Evolutionary conservation across 2,888 invertebrate species (phyloP), one percentile per base, ranked within the genome.

Genomic region (Acleris emargana): DNA sequence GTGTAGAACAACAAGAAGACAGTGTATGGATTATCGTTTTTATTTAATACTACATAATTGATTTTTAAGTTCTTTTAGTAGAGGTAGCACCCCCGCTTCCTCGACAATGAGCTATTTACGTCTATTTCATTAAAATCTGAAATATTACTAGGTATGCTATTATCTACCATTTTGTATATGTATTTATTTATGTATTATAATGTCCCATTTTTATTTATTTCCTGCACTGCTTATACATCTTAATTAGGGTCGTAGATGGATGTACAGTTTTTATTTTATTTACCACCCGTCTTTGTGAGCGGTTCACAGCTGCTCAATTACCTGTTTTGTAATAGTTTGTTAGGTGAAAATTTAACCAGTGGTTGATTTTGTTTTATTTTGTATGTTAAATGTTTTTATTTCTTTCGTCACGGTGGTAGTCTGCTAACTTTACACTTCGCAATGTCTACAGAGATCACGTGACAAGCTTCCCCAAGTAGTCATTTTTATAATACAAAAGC

Each of bases 131-230:
- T 32, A 32, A 58, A 84, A 88, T 89, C 88, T 88, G 88, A 89
- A 88, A 87, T 88, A 80, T 87, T 88, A 88, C 87, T 77, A 82
- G 84, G 86, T 88, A 87, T 89, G 87, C 87, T 87, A 74, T 86
- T 79, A 74, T 75, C 32, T 68, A 67, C 63, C 76, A 69, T 73
- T 64, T 70, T 68, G 62, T 73, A 70, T 71, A 71, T 76, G 68
- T 80, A 80, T 84, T 47, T 81, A 79, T 81, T 47, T 81, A 79
- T 81, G 77, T 77, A 74, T 81, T 73, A 73, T 78, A 70, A 70
- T 80, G 68, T 74, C 72, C 79, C 76, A 69, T 78, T 67, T 77
- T 42, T 74, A 70, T 68, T 73, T 75, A 73, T 64, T 67, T 69
- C 73, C 69, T 80, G 81, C 80, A 83, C 74, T 67, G 75, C 76